Conservation (phyloP, 1,140 invertebrate genomes). For the Cydia pomonella region DNA sequence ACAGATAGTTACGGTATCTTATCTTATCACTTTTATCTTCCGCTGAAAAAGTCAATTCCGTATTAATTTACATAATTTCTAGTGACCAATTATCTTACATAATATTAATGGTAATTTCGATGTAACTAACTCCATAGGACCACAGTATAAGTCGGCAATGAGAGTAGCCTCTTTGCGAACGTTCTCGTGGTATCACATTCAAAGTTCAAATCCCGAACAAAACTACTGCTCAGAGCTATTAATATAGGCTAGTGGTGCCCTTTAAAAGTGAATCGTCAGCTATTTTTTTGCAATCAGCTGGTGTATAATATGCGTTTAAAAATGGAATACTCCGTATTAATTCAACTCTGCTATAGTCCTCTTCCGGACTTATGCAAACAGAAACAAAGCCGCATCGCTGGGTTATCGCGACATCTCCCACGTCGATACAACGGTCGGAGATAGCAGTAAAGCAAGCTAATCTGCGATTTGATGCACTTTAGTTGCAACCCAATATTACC, state of each 20-base stretch:
- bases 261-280: too few species aligned
- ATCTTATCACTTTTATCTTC: not conserved
- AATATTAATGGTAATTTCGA: not conserved
- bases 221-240: too few species aligned
- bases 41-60: not conserved
- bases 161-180: not conserved
- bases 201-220: too few species aligned
- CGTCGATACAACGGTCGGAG: constrained; percentile 10
- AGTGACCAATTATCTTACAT: not conserved
- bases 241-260: too few species aligned
- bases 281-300: too few species aligned
- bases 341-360: not conserved
- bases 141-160: not conserved
- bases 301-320: not conserved
- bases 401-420: constrained; percentile 16
- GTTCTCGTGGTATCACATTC: not conserved
- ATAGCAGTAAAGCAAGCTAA: constrained; percentile 30
- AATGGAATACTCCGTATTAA: not conserved
- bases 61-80: not conserved
- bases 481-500: constrained; percentile 26
- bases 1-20: too few species aligned
- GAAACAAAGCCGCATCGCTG: constrained; percentile 7
- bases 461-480: constrained; percentile 29
- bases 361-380: constrained; percentile 3
- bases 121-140: not conserved